Evolutionary conservation across 2,888 invertebrate species (phyloP).

Genomic region (Aporophyla lueneburgensis): DNA sequence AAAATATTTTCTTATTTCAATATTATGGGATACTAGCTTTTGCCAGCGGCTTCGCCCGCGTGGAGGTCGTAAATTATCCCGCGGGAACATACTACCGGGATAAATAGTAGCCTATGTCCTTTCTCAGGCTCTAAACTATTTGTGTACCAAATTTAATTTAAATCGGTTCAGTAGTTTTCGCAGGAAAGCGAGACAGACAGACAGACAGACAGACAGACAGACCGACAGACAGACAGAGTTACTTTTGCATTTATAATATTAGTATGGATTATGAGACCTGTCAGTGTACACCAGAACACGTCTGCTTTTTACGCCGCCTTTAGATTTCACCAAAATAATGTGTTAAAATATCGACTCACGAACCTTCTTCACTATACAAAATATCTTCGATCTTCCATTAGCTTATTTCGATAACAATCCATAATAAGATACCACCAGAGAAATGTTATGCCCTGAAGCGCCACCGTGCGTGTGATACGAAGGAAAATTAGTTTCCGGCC

Average conservation of each 20-base stretch:
- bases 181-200: too few relatives aligned
- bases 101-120: too few relatives aligned
- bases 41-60: too few relatives aligned
- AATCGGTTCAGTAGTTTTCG: too few relatives aligned
- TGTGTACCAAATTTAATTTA: too few relatives aligned
- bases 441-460: conserved; percentile 33
- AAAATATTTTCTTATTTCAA: neutral
- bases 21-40: too few relatives aligned
- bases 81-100: too few relatives aligned
- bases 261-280: neutral
- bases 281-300: neutral
- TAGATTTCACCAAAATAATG: neutral
- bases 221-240: too few relatives aligned
- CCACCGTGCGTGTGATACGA: conserved; percentile 37
- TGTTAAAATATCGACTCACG: neutral
- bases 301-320: neutral
- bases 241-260: too few relatives aligned
- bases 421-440: conserved; percentile 20
- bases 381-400: neutral
- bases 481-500: conserved; percentile 39
- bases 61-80: too few relatives aligned
- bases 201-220: too few relatives aligned
- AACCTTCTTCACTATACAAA: neutral
- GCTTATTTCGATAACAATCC: conserved; percentile 9
- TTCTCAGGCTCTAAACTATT: too few relatives aligned